Evolutionary conservation across 2,888 invertebrate genomes (phyloP), one percentile per base, ranked within the genome.

Genomic region (Lasioglossum vierecki): DNA sequence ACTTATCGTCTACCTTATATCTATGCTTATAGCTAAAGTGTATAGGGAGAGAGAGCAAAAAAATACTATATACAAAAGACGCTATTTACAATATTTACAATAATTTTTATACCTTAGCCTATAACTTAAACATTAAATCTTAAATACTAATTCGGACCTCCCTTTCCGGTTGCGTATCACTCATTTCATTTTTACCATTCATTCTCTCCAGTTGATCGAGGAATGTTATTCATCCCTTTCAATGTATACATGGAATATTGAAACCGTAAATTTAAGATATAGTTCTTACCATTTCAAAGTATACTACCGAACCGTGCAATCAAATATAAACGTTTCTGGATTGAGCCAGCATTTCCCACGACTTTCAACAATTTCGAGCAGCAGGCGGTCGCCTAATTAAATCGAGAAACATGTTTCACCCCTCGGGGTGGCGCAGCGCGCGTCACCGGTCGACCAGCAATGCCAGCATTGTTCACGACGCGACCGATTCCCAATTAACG

Each of bases 401-500:
- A 26, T 26, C 53, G 60, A n/a, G 70, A 41, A 41, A 41, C 41
- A 41, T 41, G 41, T 70, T 70, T 13, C 39, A 70, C n/a, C 41
- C 70, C 70, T 70, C 13, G 70, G n/a, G 41, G 39, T 13, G 30
- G 30, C 35, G n/a, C n/a, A 4, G 39, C 70, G 35, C n/a, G 41
- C 4, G n/a, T n/a, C 18, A n/a, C 39, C 39, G 66, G 18, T n/a
- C 35, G 39, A 2, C 35, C 41, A 11, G 70, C 70, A 41, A 41
- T n/a, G 13, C 41, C 41, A 41, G 35, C 44, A 26, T 74, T 79
- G 30, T n/a, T 13, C 39, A 4, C 76, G 35, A 39, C 26, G 11
- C 18, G 57, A 26, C 8, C 49, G 26, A 84, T 83, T 79, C n/a
- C 79, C 71, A 72, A 84, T 84, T 84, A 84, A 84, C 53, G 71